These are phyloP conservation scores for Takifugu ocellatus DNA, from an alignment of 2,797 vertebrate species.

Conservation along the genomic window DNA sequence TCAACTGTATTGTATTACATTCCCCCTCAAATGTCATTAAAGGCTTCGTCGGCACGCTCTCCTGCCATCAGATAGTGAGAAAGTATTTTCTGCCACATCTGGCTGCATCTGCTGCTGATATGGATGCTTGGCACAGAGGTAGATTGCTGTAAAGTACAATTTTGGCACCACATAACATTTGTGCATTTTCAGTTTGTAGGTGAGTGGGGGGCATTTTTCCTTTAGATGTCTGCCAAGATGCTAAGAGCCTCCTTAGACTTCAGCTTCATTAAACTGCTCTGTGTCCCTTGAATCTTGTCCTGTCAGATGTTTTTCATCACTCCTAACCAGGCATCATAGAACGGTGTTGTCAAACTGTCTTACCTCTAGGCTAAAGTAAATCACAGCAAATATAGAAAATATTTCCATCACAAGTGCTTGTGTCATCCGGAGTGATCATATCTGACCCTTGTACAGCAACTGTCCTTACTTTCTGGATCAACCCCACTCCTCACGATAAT, in stretches of 20 bases:
- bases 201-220: conserved; percentile 1
- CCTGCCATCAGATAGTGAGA: conserved; percentile 17
- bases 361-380: conserved; percentile 21
- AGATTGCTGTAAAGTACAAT: background rate
- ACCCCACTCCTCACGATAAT: conserved; percentile 37
- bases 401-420: conserved; percentile 5
- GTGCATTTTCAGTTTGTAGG: background rate
- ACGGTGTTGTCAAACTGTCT: conserved; percentile 19
- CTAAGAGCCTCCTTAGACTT: too few relatives aligned
- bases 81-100: conserved; percentile 8
- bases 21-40: too few relatives aligned
- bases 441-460: conserved; percentile 11
- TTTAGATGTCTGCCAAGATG: background rate
- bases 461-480: conserved; percentile 19
- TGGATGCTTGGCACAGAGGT: background rate
- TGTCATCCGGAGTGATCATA: conserved; percentile 12
- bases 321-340: conserved; percentile 3
- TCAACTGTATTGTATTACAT: too few relatives aligned
- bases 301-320: background rate
- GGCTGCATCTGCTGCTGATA: conserved; percentile 8
- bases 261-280: too few relatives aligned
- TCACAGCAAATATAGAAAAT: conserved; percentile 26
- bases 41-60: conserved; percentile 3
- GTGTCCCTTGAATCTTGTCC: too few relatives aligned
- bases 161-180: background rate